phyloP scores from a whole-genome alignment of 2,797 vertebrate species.

The Telmatherina bonti region DNA sequence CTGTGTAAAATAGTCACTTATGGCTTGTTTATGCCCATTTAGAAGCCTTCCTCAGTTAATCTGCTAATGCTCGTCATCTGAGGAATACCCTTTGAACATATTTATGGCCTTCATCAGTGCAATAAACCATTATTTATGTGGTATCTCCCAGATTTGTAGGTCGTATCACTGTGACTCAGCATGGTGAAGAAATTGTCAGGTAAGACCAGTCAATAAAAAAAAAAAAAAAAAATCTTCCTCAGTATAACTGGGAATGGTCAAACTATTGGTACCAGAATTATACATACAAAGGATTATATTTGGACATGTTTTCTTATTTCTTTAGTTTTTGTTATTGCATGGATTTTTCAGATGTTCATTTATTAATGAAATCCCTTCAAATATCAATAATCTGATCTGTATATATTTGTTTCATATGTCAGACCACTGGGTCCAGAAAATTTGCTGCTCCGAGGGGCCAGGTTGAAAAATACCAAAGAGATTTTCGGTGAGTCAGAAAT shows the following conservation, averaged over 20 bases:
- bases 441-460: constrained; percentile 95
- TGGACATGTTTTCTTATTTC: neutral
- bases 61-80: neutral
- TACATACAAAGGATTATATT: too few relatives aligned
- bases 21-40: neutral
- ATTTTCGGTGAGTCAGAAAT: constrained; percentile 90
- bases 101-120: neutral
- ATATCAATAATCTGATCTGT: neutral
- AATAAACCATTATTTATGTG: constrained; percentile 7
- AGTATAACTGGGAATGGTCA: too few relatives aligned
- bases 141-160: constrained; percentile 90
- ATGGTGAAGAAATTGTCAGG: constrained; percentile 94
- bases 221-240: constrained; percentile 14
- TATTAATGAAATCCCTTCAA: too few relatives aligned
- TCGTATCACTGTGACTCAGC: constrained; percentile 90
- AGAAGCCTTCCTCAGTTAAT: neutral
- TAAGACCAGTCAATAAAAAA: constrained; percentile 72
- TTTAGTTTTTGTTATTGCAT: neutral
- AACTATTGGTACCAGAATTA: too few relatives aligned
- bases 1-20: too few relatives aligned
- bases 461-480: constrained; percentile 99
- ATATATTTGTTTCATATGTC: constrained; percentile 39
- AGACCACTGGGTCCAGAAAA: constrained; percentile 97
- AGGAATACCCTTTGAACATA: neutral
- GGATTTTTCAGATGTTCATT: too few relatives aligned